Evolutionary conservation across 2,113 vertebrate species (phyloP).

Genomic region (Mionectes macconnelli): DNA sequence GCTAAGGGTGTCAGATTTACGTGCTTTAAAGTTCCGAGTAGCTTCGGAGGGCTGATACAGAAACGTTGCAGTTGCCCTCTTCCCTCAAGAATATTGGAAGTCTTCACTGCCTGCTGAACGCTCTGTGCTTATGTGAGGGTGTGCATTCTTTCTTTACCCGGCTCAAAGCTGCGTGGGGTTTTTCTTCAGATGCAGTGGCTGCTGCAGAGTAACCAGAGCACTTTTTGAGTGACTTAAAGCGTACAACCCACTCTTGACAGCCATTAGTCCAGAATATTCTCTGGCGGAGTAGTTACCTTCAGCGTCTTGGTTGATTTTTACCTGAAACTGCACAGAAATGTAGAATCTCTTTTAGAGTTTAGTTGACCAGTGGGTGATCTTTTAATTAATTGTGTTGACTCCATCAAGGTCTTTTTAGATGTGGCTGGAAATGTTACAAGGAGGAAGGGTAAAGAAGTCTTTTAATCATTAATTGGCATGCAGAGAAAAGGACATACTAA

Average conservation of each 20-base stretch:
- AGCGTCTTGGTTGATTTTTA: neutral
- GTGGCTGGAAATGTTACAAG: neutral
- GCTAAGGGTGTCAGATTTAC: neutral
- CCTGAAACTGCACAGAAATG: neutral
- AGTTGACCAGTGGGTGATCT: neutral
- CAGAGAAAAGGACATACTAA: neutral
- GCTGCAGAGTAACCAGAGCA: neutral
- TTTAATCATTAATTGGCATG: neutral
- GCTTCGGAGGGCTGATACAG: neutral
- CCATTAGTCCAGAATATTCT: neutral
- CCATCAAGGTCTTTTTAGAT: neutral
- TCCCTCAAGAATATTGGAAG: neutral
- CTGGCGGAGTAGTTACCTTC: neutral
- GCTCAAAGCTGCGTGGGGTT: neutral
- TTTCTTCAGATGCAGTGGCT: neutral
- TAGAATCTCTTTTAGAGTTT: neutral
- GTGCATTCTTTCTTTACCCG: accelerated
- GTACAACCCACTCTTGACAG: neutral
- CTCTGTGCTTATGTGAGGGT: neutral
- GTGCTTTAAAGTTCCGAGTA: neutral
- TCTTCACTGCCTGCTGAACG: neutral
- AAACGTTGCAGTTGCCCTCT: neutral
- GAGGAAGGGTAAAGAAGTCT: neutral
- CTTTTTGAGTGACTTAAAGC: neutral
- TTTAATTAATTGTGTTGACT: neutral